Evolutionary conservation across 2,797 vertebrate species (phyloP).

Genomic region (Brachyrhaphis roseni): DNA sequence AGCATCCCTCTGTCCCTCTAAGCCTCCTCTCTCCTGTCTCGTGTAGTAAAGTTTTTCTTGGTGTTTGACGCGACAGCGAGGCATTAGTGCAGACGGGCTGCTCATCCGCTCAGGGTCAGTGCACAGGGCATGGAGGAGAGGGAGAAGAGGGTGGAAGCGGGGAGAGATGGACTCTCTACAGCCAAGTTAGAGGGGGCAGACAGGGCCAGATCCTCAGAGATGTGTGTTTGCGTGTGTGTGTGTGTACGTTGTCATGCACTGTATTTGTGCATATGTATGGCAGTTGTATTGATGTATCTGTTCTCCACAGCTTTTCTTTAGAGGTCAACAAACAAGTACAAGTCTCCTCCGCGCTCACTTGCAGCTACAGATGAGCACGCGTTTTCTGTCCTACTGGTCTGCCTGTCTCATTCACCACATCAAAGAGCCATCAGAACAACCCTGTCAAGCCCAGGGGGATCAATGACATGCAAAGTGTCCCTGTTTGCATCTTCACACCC

Average conservation of each 20-base stretch:
- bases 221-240: conserved; percentile 39
- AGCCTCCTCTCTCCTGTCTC: conserved; percentile 69
- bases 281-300: conserved; percentile 74
- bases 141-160: conserved; percentile 74
- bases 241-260: conserved; percentile 14
- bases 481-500: conserved; percentile 27
- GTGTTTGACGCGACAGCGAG: conserved; percentile 80
- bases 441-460: conserved; percentile 59
- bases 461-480: conserved; percentile 10
- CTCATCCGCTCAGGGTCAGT: conserved; percentile 82
- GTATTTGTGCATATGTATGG: conserved; percentile 67
- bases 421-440: conserved; percentile 63
- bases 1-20: conserved; percentile 63
- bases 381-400: conserved; percentile 40
- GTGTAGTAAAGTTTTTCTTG: conserved; percentile 80
- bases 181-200: conserved; percentile 78
- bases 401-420: conserved; percentile 38
- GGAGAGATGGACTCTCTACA: conserved; percentile 76
- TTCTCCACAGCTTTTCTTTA: conserved; percentile 70
- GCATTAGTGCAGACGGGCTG: conserved; percentile 81
- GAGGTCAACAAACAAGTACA: conserved; percentile 77
- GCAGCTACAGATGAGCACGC: conserved; percentile 61
- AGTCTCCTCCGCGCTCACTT: conserved; percentile 59
- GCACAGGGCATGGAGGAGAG: conserved; percentile 79
- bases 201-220: conserved; percentile 81